Evolutionary conservation across 2,888 invertebrate genomes (phyloP).

Genomic region (Sinhomidia bicolor): DNA sequence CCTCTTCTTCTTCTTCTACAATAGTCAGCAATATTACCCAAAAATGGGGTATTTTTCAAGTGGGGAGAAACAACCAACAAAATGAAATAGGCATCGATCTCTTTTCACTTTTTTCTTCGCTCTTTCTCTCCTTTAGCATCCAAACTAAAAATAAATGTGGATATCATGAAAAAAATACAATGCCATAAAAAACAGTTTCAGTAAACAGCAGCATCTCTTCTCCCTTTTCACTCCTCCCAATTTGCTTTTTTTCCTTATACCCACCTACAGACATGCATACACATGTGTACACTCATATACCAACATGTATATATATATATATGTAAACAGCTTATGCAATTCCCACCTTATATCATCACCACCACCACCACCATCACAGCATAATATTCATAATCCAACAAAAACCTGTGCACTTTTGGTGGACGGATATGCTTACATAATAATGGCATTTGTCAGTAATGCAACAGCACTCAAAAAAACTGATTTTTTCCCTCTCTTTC

Average conservation of each 20-base stretch:
- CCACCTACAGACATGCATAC: neutral
- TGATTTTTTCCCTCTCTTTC: neutral
- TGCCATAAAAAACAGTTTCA: conserved; percentile 38
- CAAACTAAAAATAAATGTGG: conserved; percentile 17
- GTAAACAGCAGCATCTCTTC: neutral
- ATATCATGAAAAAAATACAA: neutral
- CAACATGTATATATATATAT: neutral
- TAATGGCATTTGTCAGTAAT: neutral
- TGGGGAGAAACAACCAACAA: neutral
- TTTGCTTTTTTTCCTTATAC: no score
- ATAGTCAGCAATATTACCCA: conserved; percentile 13
- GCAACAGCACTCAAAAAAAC: neutral
- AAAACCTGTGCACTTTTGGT: no score
- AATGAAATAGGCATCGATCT: conserved; percentile 25
- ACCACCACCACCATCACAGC: neutral
- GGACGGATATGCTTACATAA: neutral
- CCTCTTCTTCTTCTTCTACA: neutral
- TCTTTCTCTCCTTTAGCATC: neutral
- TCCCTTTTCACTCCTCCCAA: neutral
- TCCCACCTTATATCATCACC: neutral
- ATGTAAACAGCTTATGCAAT: neutral
- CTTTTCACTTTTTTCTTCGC: no score
- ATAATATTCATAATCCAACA: conserved; percentile 22
- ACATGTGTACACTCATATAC: neutral
- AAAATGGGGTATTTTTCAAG: conserved; percentile 17